Percentiles rank a stretch among this genome's conserved stretches.
Conservation (phyloP, 2,797 vertebrate species). For the Okamejei kenojei region DNA sequence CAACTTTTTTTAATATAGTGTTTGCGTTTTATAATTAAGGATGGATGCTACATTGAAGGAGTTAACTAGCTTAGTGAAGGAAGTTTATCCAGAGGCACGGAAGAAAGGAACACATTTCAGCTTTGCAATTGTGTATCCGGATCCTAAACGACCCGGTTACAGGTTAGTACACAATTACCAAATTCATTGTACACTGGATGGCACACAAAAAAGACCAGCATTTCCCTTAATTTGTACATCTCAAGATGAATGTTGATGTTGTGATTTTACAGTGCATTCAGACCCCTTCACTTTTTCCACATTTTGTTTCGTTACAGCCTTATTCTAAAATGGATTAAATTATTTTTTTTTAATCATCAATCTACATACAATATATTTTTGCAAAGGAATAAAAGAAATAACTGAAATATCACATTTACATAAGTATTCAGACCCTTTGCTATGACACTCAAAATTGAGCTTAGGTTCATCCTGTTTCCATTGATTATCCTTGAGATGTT, state of each 20-base stretch:
- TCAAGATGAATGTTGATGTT: not conserved
- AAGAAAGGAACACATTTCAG: slow-evolving; percentile 97
- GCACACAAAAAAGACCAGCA: not conserved
- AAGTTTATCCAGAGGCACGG: slow-evolving; percentile 92
- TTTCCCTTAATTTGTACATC: not conserved
- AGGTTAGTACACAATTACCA: slow-evolving; percentile 58
- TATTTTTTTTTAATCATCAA: too few species aligned
- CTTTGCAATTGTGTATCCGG: slow-evolving; percentile 91
- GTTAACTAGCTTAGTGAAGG: slow-evolving; percentile 90
- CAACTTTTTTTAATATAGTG: not conserved
- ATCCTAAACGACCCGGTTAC: slow-evolving; percentile 83
- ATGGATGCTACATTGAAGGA: slow-evolving; percentile 97
- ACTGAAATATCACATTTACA: too few species aligned
- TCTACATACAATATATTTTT: too few species aligned
- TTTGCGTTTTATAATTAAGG: slow-evolving; percentile 58
- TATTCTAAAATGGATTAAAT: too few species aligned
- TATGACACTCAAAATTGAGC: too few species aligned
- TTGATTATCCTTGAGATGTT: too few species aligned
- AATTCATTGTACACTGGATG: not conserved
- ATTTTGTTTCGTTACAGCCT: too few species aligned
- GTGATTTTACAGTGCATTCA: not conserved
- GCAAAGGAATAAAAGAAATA: too few species aligned
- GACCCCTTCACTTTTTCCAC: too few species aligned
- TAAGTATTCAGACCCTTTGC: too few species aligned
- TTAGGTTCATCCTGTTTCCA: too few species aligned